Conservation (phyloP, 1,140 invertebrate genomes). For the Megathymus violae region DNA sequence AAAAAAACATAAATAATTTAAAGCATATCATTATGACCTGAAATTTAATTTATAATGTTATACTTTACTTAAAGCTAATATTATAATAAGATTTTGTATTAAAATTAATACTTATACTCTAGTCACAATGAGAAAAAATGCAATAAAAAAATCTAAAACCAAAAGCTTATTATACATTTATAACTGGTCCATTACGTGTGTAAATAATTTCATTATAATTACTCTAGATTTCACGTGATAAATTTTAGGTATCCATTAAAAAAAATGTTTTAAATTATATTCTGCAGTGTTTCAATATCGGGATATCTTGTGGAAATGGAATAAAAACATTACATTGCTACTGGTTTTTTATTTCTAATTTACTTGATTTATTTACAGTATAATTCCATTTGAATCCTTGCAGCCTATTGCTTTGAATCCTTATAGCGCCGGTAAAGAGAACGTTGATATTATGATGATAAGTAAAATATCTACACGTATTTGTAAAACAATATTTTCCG, state of each 20-base stretch:
- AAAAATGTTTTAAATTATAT: neutral
- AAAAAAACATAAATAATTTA: neutral
- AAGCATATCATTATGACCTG: neutral
- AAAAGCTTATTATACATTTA: neutral
- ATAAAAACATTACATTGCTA: slow-evolving; percentile 44
- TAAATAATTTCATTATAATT: slow-evolving; percentile 22
- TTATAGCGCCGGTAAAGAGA: too few species aligned
- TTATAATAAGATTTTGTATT: neutral
- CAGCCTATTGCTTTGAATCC: too few species aligned
- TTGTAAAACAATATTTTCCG: too few species aligned
- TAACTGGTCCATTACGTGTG: slow-evolving; percentile 18
- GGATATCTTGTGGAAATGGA: neutral
- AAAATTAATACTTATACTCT: neutral
- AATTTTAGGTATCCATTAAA: too few species aligned
- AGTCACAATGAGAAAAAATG: too few species aligned
- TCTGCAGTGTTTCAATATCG: neutral
- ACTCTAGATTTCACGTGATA: neutral
- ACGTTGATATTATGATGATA: too few species aligned
- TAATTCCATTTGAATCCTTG: too few species aligned
- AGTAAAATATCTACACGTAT: too few species aligned
- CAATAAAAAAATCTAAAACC: neutral
- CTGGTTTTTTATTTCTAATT: slow-evolving; percentile 45
- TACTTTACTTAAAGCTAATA: too few species aligned
- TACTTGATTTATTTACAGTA: too few species aligned
- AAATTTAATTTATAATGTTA: too few species aligned